Base-by-base conservation (phyloP, 2,888 invertebrate species). In the Apamea monoglypha region DNA sequence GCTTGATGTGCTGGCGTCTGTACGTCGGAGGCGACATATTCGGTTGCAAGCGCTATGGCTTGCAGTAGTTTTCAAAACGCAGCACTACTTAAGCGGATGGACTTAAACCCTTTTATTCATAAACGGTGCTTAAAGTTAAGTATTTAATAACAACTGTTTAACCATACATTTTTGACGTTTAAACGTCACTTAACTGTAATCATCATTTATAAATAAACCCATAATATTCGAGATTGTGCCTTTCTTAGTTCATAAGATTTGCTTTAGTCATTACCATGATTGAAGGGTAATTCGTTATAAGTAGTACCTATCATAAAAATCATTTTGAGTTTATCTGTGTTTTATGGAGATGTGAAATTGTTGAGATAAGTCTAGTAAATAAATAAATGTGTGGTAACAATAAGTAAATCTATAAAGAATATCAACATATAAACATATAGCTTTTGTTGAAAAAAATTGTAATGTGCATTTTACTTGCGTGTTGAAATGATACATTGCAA, bases 191-290 rank as follows among this genome's bases (percentile, higher is more conserved):
- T 50, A 16, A 50, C 47, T 50, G 16, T 50, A 50, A 5, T 50
- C 47, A 50, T 50, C 4, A 12, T 5, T 50, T 50, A 50, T 50
- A 50, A 50, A 50, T 50, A 50, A 50, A 50, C 16, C 16, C 47
- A 16, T 21, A 75, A 44, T 66, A 56, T 61, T 73, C 21, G 44
- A 74, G 32, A 61, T 81, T 81, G 78, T 83, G 77, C 80, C 44
- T 78, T 84, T 86, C 12, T 73, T 84, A 81, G 78, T 29, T 81
- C 21, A 29, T 81, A 81, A 74, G 74, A 78, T 84, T 78, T 78
- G n/a, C 69, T 76, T 84, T 63, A 78, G 53, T 86, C 87, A 81
- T 83, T 64, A 79, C n/a, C 18, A 68, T 75, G 80, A 85, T 76
- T 81, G 29, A 76, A 81, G 47, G n/a, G 18, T 77, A 69, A 80